These are phyloP conservation scores for Solenopsis invicta DNA, from an alignment of 1,140 invertebrate genomes.

Conservation along the genomic window DNA sequence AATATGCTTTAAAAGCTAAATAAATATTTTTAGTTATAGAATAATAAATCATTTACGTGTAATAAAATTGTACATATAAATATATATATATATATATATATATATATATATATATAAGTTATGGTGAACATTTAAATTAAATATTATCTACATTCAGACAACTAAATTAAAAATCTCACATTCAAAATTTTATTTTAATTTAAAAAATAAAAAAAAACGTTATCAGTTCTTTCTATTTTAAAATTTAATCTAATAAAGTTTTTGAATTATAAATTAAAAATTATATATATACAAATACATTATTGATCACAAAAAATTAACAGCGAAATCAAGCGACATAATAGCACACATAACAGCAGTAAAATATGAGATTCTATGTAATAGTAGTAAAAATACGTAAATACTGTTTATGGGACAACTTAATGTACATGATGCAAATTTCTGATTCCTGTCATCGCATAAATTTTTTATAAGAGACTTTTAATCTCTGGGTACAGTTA, in stretches of 20 bases:
- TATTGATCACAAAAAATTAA: not conserved
- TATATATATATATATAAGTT: not conserved
- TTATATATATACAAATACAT: not conserved
- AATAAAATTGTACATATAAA: not conserved
- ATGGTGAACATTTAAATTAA: not conserved
- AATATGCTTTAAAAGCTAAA: not conserved
- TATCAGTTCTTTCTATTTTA: not conserved
- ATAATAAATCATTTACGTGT: not conserved
- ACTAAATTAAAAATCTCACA: not conserved
- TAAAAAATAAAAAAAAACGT: not conserved
- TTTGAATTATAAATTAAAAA: not conserved
- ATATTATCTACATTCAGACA: not conserved
- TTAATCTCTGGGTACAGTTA: slow-evolving; percentile 53
- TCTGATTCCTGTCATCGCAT: slow-evolving; percentile 3
- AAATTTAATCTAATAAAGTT: not conserved
- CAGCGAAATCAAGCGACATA: not conserved
- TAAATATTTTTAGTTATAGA: not conserved
- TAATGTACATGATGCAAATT: slow-evolving; percentile 27
- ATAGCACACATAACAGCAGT: too few relatives aligned
- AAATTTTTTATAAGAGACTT: slow-evolving; percentile 38
- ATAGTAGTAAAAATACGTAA: not conserved
- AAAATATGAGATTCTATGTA: too few relatives aligned
- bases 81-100: too few relatives aligned
- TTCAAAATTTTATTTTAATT: not conserved
- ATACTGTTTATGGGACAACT: slow-evolving; percentile 2